A percentile compares a stretch with the other conserved stretches of the same genome.
These are phyloP conservation scores for Pasiphila rectangulata DNA, from an alignment of 2,888 invertebrate genomes.

Conservation along the genomic window DNA sequence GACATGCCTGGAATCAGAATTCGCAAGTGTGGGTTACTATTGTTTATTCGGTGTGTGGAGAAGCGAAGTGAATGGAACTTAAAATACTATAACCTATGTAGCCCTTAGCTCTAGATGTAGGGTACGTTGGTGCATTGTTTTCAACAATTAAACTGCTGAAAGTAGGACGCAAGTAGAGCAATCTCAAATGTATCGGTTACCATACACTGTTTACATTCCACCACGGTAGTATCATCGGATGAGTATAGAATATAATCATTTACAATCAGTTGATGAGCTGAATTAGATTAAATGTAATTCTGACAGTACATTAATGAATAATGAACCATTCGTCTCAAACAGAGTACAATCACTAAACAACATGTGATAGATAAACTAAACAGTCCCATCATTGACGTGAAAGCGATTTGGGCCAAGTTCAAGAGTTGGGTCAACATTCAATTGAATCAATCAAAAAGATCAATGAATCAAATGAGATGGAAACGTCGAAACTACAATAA, in stretches of 20 bases:
- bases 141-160: not conserved
- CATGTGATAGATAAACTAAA: conserved; percentile 2
- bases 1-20: not conserved
- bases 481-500: conserved; percentile 36
- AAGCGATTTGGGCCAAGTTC: conserved; percentile 23
- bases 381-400: conserved; percentile 11
- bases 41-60: conserved; percentile 1
- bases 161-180: not conserved
- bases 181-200: not conserved
- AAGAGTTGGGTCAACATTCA: conserved; percentile 35
- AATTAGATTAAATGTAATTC: not conserved
- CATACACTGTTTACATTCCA: not conserved
- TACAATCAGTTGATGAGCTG: not conserved
- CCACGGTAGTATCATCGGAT: not conserved
- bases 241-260: not conserved
- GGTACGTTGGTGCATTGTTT: not conserved
- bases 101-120: not conserved
- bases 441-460: conserved; percentile 26
- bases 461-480: conserved; percentile 24
- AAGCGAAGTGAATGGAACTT: not conserved
- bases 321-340: conserved; percentile 4
- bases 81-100: not conserved
- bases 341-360: conserved; percentile 7
- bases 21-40: not conserved
- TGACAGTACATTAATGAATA: conserved; percentile 3